Evolutionary conservation across 2,797 vertebrate genomes (phyloP).

Genomic region (Karalla daura): DNA sequence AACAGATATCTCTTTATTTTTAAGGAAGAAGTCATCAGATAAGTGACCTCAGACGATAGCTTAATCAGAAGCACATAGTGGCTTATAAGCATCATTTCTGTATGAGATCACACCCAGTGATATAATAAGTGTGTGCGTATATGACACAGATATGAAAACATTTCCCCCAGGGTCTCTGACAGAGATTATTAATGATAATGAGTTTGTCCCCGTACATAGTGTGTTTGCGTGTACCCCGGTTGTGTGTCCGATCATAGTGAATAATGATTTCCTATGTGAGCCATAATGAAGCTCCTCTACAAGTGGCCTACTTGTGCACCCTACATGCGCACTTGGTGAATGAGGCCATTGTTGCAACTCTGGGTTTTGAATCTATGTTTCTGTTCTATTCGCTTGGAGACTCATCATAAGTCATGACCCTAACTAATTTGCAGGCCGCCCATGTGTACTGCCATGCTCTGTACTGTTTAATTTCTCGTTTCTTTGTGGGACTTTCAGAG

Average conservation of each 20-base stretch:
- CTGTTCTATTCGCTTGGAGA: background rate
- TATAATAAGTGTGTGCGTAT: background rate
- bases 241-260: conserved; percentile 20
- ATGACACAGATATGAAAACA: no score
- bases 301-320: conserved; percentile 37
- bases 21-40: background rate
- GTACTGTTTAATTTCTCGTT: conserved; percentile 2
- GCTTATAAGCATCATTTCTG: background rate
- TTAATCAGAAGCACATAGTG: background rate
- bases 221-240: background rate
- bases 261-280: conserved; percentile 33
- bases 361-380: background rate
- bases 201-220: background rate
- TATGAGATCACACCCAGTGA: no score
- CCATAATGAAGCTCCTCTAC: background rate
- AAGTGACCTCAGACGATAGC: background rate
- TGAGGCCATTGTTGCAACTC: conserved; percentile 34
- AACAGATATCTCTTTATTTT: background rate
- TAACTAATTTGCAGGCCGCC: conserved; percentile 9
- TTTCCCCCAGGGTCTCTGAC: no score
- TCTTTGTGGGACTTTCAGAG: background rate
- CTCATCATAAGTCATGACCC: conserved; percentile 8
- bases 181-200: background rate
- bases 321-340: conserved; percentile 39
- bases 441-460: background rate